Evolutionary conservation across 2,113 vertebrate genomes (phyloP).

Genomic region (Epinephelus fuscoguttatus): DNA sequence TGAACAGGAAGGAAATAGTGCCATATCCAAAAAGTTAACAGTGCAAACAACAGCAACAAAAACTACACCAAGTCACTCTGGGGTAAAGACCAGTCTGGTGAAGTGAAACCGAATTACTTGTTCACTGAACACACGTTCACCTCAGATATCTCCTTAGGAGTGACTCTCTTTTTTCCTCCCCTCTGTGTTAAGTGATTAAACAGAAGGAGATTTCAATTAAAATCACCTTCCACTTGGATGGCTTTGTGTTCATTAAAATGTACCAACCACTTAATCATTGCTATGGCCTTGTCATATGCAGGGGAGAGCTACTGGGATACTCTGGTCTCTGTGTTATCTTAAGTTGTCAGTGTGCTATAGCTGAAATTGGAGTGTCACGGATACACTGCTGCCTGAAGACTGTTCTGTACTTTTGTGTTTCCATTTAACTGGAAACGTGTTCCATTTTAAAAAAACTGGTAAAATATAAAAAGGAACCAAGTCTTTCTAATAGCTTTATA

Average conservation of each 20-base stretch:
- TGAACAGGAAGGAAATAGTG: background rate
- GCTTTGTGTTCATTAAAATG: constrained; percentile 94
- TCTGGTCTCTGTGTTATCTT: constrained; percentile 89
- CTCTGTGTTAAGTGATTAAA: constrained; percentile 90
- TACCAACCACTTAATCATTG: constrained; percentile 92
- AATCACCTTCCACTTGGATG: constrained; percentile 92
- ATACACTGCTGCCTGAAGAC: constrained; percentile 38
- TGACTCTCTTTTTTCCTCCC: constrained; percentile 56
- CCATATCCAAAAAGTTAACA: background rate
- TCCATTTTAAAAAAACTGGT: constrained; percentile 24
- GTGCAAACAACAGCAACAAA: constrained; percentile 1
- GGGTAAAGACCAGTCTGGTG: constrained; percentile 12
- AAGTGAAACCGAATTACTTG: constrained; percentile 37
- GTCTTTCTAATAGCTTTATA: constrained; percentile 1
- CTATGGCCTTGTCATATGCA: constrained; percentile 89
- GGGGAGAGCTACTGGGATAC: constrained; percentile 88
- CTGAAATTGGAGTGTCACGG: constrained; percentile 59
- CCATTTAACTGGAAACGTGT: constrained; percentile 46
- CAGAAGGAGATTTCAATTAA: constrained; percentile 96
- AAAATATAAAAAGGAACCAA: constrained; percentile 26
- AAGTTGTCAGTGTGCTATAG: constrained; percentile 80
- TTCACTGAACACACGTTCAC: constrained; percentile 87
- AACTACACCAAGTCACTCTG: background rate
- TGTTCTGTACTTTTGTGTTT: constrained; percentile 44
- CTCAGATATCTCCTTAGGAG: constrained; percentile 78